phyloP scores from a whole-genome alignment of 2,888 invertebrate species.

The Tachina grossa region DNA sequence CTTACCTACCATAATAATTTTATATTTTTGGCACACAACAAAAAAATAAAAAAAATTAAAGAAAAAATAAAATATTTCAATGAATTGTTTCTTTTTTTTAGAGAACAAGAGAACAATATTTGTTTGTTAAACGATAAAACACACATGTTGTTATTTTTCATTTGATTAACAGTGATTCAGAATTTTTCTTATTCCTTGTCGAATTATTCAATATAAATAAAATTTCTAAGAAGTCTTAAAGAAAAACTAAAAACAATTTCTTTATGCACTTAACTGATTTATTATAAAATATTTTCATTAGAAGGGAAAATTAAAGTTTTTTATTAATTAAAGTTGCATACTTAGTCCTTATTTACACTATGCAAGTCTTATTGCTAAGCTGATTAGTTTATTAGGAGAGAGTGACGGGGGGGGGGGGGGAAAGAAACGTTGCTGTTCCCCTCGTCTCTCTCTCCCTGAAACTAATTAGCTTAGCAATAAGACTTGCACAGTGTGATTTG shows the following conservation, averaged over 20 bases:
- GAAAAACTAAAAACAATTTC: not conserved
- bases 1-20: slow-evolving; percentile 73
- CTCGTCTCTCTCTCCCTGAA: too few species aligned
- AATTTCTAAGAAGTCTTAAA: slow-evolving; percentile 8
- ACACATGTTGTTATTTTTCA: not conserved
- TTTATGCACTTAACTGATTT: not conserved
- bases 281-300: not conserved
- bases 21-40: slow-evolving; percentile 6
- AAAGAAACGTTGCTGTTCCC: too few species aligned
- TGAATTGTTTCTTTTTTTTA: slow-evolving; percentile 24
- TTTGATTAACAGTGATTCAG: slow-evolving; percentile 11
- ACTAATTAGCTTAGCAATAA: too few species aligned
- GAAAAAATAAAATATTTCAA: slow-evolving; percentile 13
- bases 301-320: too few species aligned
- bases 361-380: too few species aligned
- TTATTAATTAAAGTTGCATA: too few species aligned
- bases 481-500: too few species aligned
- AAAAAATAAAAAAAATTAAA: not conserved
- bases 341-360: too few species aligned
- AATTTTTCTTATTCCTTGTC: not conserved
- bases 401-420: too few species aligned
- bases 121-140: slow-evolving; percentile 12
- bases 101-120: not conserved
- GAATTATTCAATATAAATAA: slow-evolving; percentile 13
- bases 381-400: too few species aligned